These are phyloP conservation scores for Dasysyrphus albostriatus DNA, from an alignment of 2,888 invertebrate genomes.

Conservation along the genomic window DNA sequence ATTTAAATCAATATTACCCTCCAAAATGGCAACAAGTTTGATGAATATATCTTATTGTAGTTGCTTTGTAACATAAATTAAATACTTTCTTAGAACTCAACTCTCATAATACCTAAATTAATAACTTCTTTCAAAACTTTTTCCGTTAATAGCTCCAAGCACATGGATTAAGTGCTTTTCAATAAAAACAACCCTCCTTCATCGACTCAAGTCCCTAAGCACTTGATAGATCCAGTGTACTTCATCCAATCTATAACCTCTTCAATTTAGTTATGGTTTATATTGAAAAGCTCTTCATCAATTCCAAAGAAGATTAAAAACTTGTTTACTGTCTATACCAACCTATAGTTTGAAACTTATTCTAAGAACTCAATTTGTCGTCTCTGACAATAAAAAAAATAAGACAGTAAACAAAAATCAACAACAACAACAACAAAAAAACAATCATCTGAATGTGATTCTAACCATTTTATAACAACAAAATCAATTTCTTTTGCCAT, in stretches of 20 bases:
- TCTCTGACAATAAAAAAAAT: slow-evolving; percentile 14
- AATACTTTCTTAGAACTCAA: neutral
- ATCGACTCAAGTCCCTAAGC: slow-evolving; percentile 1
- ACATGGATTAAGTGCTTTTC: slow-evolving; percentile 17
- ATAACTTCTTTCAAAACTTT: slow-evolving; percentile 4
- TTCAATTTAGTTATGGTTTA: slow-evolving; percentile 27
- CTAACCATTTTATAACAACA: slow-evolving; percentile 27
- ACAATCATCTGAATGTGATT: slow-evolving; percentile 12
- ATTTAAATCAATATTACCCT: no score
- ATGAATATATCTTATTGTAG: neutral
- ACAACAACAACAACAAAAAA: neutral
- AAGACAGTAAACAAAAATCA: neutral
- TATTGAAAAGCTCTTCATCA: slow-evolving; percentile 34
- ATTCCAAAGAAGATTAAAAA: slow-evolving; percentile 39
- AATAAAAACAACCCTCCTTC: neutral
- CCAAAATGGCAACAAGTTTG: neutral
- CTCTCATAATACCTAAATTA: neutral
- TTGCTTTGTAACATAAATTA: no score
- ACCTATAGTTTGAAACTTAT: neutral
- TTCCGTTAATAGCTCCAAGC: neutral
- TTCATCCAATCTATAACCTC: slow-evolving; percentile 17
- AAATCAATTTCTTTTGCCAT: slow-evolving; percentile 36
- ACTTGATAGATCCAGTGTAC: slow-evolving; percentile 3
- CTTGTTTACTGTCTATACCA: slow-evolving; percentile 30
- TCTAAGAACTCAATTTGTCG: slow-evolving; percentile 22